Base-by-base conservation (phyloP, 2,888 invertebrate genomes). In the Bombyx huttoni region DNA sequence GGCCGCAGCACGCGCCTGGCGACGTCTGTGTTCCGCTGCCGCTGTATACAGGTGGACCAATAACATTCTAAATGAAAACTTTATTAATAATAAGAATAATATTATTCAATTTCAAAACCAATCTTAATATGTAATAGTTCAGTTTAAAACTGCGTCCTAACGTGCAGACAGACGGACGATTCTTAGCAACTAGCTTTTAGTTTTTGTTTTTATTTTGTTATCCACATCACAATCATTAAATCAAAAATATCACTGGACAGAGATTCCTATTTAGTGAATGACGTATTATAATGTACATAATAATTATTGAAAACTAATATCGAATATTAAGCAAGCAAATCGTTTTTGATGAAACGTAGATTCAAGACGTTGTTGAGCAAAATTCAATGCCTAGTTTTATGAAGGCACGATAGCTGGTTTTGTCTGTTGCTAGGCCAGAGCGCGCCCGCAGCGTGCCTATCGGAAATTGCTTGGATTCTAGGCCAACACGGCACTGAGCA, bases 391-490 rank as follows among this genome's bases (percentile, higher is more conserved):
- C 13, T 8, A 12, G 40, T 12, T 40, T 40, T 40, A 40, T 40
- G 12, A 40, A 40, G 40, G 40, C 40, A 40, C 40, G 40, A 40
- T 48, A 51, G 48, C 51, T 45, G 49, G 35, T 45, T 48, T 34
- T 46, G 53, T 48, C 51, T 65, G 64, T 65, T 65, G 64, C 65
- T 64, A 66, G 60, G 66, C 56, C 57, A 59, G 55, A 55, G 60
- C 59, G 61, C 60, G 52, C 55, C 55, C 57, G 53, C 57, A 48
- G 49, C 52, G 67, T 69, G 73, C 71, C 77, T 73, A 78, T 81
- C 83, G 84, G 85, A 85, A 85, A 84, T 85, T 78, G 77, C 74
- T 75, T 75, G 74, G 80, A 85, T 85, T 84, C 84, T 85, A 82
- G 81, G 80, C 76, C 84, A 81, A 56, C 61, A 60, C 61, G 62